Percentiles rank a stretch among this genome's conserved stretches.
phyloP scores from a whole-genome alignment of 2,797 vertebrate genomes.

The Meriones psammophilus region DNA sequence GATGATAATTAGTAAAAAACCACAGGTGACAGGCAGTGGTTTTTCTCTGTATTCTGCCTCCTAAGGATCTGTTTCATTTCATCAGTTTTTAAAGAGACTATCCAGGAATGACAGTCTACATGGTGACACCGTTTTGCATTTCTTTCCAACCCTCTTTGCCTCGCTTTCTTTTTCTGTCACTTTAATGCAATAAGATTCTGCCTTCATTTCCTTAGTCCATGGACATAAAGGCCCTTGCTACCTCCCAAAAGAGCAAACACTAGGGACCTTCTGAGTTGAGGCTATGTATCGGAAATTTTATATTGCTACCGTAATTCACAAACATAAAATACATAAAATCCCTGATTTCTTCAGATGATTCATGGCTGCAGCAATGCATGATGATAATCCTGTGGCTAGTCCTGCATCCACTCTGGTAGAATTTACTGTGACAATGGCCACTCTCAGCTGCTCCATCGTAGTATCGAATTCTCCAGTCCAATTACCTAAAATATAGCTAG shows the following conservation, averaged over 20 bases:
- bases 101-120: background rate
- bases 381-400: too few relatives aligned
- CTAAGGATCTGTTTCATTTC: background rate
- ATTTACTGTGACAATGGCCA: too few relatives aligned
- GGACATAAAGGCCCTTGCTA: background rate
- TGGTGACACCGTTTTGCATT: background rate
- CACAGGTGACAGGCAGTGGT: background rate
- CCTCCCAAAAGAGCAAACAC: background rate
- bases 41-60: background rate
- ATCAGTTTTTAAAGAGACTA: background rate
- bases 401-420: too few relatives aligned
- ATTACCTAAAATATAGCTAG: too few relatives aligned
- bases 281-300: conserved; percentile 6
- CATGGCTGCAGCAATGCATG: too few relatives aligned
- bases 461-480: too few relatives aligned
- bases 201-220: background rate
- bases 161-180: background rate
- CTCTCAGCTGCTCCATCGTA: too few relatives aligned
- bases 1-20: background rate
- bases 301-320: background rate
- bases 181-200: background rate
- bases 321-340: background rate
- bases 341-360: too few relatives aligned
- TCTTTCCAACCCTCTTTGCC: background rate
- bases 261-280: background rate